A percentile compares a stretch with the other conserved stretches of the same genome.
phyloP scores from a whole-genome alignment of 1,140 invertebrate genomes.

The Heliconius nattereri region DNA sequence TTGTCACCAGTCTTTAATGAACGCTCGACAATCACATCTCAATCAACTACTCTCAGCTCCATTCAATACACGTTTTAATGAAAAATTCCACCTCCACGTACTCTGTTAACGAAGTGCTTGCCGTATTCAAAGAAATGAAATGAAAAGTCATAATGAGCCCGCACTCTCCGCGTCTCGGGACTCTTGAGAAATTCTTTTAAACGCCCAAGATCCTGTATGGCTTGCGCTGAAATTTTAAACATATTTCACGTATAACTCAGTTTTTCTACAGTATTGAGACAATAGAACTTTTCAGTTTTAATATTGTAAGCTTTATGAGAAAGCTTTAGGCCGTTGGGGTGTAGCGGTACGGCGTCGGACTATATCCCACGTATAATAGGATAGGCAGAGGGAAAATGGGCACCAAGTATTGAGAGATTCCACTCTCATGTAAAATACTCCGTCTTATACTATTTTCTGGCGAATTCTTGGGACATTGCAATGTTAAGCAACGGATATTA shows the following conservation, averaged over 20 bases:
- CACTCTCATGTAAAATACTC: no score
- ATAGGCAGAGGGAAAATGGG: no score
- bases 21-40: conserved; percentile 9
- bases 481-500: no score
- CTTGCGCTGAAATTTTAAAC: conserved; percentile 12
- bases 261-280: neutral
- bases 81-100: conserved; percentile 62
- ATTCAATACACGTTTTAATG: conserved; percentile 53
- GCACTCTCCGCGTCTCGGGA: conserved; percentile 54
- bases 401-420: no score
- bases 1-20: conserved; percentile 8
- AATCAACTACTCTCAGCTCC: conserved; percentile 49
- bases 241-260: conserved; percentile 25
- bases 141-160: conserved; percentile 68
- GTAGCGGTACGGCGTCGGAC: no score
- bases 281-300: conserved; percentile 8
- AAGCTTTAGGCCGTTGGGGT: neutral
- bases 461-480: no score
- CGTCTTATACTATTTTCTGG: no score
- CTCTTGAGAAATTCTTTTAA: conserved; percentile 68
- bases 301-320: neutral
- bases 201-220: conserved; percentile 43
- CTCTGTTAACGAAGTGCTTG: conserved; percentile 60
- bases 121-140: conserved; percentile 70
- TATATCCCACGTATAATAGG: no score